A percentile compares a stretch with the other conserved stretches of the same genome.
phyloP scores from a whole-genome alignment of 2,113 vertebrate species.

The Rhinolophus sinicus region DNA sequence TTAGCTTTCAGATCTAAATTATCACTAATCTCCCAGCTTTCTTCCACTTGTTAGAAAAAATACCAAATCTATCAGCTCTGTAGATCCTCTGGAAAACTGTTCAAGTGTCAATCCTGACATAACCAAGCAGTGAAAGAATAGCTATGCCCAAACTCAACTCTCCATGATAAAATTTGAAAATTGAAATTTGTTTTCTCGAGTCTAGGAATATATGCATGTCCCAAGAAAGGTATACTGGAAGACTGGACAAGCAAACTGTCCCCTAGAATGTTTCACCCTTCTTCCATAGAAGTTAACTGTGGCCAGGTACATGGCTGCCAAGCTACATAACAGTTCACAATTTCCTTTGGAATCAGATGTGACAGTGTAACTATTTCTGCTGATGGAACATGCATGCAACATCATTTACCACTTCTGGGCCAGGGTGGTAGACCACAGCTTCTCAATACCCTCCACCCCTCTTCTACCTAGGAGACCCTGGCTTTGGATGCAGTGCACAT shows the following conservation, averaged over 20 bases:
- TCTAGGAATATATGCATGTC: background rate
- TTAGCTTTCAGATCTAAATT: background rate
- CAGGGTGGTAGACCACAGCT: background rate
- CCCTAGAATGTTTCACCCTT: background rate
- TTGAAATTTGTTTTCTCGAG: background rate
- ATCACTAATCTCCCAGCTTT: background rate
- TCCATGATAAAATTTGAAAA: too few relatives aligned
- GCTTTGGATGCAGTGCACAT: background rate
- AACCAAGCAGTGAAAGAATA: background rate
- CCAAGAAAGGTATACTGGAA: background rate
- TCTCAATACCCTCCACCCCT: background rate
- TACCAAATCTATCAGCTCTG: background rate
- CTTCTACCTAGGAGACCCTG: background rate
- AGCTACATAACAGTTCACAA: background rate
- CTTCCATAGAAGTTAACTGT: background rate
- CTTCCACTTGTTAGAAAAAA: background rate
- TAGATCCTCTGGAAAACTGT: background rate
- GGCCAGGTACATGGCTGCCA: background rate
- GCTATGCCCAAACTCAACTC: background rate
- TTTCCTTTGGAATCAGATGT: background rate
- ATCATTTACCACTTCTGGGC: background rate
- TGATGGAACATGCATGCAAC: background rate
- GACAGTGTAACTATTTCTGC: background rate
- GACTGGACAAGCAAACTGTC: background rate
- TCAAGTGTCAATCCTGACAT: background rate